Base-by-base conservation (phyloP, 2,113 vertebrate genomes). In the Pachyramphus minor region DNA sequence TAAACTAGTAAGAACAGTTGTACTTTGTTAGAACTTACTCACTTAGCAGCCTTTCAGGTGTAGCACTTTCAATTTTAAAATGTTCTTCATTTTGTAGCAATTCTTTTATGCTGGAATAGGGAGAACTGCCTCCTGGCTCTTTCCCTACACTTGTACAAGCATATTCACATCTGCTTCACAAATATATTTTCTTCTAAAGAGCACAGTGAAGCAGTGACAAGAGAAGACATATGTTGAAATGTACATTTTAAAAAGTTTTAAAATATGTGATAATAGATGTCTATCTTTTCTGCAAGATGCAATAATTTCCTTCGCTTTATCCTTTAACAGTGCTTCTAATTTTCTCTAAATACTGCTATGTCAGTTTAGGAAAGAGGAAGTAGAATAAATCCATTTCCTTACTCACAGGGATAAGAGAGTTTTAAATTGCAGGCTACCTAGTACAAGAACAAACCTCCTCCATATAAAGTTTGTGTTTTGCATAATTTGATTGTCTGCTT, bases 401-500 rank as follows among this genome's bases (percentile, higher is more conserved):
- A 69, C 35, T 68, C 59, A 88, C 33, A 92, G 60, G 86, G 83
- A 64, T 39, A 95, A 76, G 17, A 96, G 37, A 80, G 62, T 92
- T 98, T 97, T 97, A 96, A 95, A 98, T 98, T 97, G 97, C 95
- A 94, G 58, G 47, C 33, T 97, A 96, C 96, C 91, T 94, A 76
- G 78, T 96, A 93, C 39, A 53, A 89, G 95, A 97, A 94, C 91
- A 97, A 96, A 87, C 35, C 92, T 84, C 67, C 68, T 97, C 64
- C 84, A 94, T 98, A 88, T 96, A 87, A 98, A 98, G 71, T 97
- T 85, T 96, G 41, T 98, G 90, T 98, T 98, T 98, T 98, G 68
- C 95, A 96, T 98, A 95, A 98, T 98, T 97, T 98, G 93, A 96
- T 98, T 98, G 89, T 90, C 93, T 98, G 83, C 96, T 98, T 96